phyloP scores from a whole-genome alignment of 1,140 invertebrate species.

The Heliconius himera region DNA sequence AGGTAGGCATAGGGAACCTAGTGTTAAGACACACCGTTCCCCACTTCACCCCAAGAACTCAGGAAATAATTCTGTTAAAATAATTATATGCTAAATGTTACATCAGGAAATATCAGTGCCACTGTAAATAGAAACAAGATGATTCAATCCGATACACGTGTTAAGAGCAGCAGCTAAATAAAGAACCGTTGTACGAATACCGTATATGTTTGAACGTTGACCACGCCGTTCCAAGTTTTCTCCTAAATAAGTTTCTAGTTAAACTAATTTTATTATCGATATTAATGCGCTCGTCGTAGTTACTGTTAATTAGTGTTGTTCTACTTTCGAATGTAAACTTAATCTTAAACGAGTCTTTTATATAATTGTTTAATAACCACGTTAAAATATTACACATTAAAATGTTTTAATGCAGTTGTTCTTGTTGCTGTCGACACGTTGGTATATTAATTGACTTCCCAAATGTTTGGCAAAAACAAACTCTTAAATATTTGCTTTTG shows the following conservation, averaged over 20 bases:
- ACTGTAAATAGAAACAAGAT: constrained; percentile 60
- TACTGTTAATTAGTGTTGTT: not conserved
- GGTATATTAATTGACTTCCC: not conserved
- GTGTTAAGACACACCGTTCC: too few relatives aligned
- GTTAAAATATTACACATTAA: not conserved
- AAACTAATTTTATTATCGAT: constrained; percentile 42
- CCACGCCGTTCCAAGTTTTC: constrained; percentile 63
- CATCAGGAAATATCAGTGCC: constrained; percentile 59
- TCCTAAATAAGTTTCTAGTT: constrained; percentile 54
- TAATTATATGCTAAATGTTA: constrained; percentile 39
- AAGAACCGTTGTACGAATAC: constrained; percentile 73
- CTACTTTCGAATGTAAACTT: constrained; percentile 2
- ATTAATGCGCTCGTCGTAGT: not conserved
- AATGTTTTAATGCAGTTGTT: not conserved
- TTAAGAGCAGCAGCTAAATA: constrained; percentile 70
- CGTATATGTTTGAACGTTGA: constrained; percentile 65
- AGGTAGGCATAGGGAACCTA: too few relatives aligned
- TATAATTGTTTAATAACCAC: not conserved
- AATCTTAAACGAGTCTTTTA: not conserved
- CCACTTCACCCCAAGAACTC: not conserved
- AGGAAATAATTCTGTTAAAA: not conserved
- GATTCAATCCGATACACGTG: constrained; percentile 72
- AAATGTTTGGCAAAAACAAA: not conserved
- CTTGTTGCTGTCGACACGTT: not conserved
- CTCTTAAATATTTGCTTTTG: too few relatives aligned